phyloP scores from a whole-genome alignment of 2,113 vertebrate genomes.

The Sitta europaea region DNA sequence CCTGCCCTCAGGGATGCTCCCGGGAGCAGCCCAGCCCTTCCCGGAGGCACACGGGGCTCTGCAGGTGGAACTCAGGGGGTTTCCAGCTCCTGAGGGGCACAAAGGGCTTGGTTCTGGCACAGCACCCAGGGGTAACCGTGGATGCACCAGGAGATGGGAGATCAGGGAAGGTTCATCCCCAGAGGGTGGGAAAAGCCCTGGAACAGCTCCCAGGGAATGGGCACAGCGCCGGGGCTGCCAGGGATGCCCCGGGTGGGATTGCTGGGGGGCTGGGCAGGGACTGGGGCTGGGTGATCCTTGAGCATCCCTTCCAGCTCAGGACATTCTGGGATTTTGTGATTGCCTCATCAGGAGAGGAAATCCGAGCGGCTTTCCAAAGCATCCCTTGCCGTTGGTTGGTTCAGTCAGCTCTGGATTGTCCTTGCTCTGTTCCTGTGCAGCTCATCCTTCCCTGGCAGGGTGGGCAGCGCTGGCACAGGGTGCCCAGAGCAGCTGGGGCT shows the following conservation, averaged over 20 bases:
- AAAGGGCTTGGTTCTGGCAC: background rate
- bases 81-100: background rate
- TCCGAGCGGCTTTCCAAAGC: background rate
- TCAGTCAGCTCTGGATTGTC: background rate
- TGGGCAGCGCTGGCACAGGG: fast-evolving
- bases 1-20: background rate
- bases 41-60: too few relatives aligned
- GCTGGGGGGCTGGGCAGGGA: background rate
- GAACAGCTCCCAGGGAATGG: background rate
- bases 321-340: background rate
- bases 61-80: background rate
- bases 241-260: background rate
- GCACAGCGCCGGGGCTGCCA: background rate
- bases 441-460: background rate
- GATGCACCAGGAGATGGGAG: fast-evolving
- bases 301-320: background rate
- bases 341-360: background rate
- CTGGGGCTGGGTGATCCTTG: background rate
- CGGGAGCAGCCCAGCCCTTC: background rate
- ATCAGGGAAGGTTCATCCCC: too few relatives aligned
- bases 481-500: background rate
- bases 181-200: too few relatives aligned
- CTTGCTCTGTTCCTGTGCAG: background rate
- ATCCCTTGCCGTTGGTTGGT: background rate
- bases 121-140: fast-evolving